Evolutionary conservation across 1,140 invertebrate genomes (phyloP).

Genomic region (Bombus sibiricus): DNA sequence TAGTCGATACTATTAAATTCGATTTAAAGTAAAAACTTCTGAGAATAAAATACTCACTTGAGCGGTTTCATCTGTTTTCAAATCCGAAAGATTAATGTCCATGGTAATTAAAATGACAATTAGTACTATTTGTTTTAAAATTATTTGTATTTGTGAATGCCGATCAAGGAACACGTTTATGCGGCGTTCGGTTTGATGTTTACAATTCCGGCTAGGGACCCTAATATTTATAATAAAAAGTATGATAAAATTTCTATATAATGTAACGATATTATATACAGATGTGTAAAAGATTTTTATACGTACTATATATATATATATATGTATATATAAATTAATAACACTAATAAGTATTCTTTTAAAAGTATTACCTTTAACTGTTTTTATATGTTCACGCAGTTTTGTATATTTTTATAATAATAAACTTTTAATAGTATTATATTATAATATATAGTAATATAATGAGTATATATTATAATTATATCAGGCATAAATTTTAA

Average conservation of each 20-base stretch:
- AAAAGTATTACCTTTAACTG: not conserved
- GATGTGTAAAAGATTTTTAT: too few relatives aligned
- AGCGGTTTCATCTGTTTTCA: not conserved
- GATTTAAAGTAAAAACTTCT: not conserved
- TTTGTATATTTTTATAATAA: not conserved
- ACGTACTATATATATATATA: too few relatives aligned
- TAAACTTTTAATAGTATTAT: not conserved
- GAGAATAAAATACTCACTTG: slow-evolving; percentile 26
- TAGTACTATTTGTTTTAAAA: slow-evolving; percentile 8
- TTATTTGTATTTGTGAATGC: not conserved
- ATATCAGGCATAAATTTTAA: not conserved
- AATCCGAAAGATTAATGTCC: slow-evolving; percentile 11
- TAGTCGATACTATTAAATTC: not conserved
- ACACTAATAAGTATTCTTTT: not conserved
- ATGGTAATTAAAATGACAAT: slow-evolving; percentile 39
- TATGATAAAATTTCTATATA: not conserved
- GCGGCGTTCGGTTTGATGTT: slow-evolving; percentile 28
- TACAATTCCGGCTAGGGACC: not conserved
- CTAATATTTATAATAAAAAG: not conserved
- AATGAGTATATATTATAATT: too few relatives aligned
- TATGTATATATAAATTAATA: not conserved
- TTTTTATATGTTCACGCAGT: not conserved
- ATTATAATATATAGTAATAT: not conserved
- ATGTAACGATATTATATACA: not conserved
- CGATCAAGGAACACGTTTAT: slow-evolving; percentile 39